Evolutionary conservation across 2,888 invertebrate species (phyloP), one percentile per base, ranked within the genome.

Genomic region (Subacronicta megacephala): DNA sequence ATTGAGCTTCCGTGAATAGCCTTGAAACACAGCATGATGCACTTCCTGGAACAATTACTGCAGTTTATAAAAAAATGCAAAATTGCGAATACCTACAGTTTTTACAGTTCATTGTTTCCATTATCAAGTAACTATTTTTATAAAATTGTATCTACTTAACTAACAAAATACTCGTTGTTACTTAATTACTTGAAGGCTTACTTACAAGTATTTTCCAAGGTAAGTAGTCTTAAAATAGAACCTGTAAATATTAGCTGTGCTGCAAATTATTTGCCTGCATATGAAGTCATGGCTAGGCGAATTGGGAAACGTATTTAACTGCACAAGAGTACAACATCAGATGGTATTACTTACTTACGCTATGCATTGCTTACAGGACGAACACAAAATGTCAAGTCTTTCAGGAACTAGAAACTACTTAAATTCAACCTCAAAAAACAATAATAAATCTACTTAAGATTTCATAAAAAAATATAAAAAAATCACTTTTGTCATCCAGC

Each of bases 141-240:
- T 26, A 10, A 26, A 10, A 26, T 2, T 26, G 10, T 26, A 23
- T 9, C 23, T 23, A 26, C 10, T 26, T 26, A 26, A 26, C 10
- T 26, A 26, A 26, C 26, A 3, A 10, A 26, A 26, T 31, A n/a
- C 31, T n/a, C 5, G n/a, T 31, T n/a, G 31, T 3, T n/a, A 31
- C 5, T 3, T 31, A 31, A 29, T 29, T 29, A 29, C 29, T 29
- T 31, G 6, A 31, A n/a, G 58, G 61, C 50, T 66, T 61, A 26
- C 50, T 66, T 61, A 26, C 26, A 10, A 26, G 26, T 26, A 50
- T 47, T 66, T 65, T 47, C 55, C 65, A 65, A 65, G 65, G 66
- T 51, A 65, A 67, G 66, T 51, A 61, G 40, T 66, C 54, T 55
- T 51, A 55, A 64, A 65, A 61, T 66, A 66, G 50, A 51, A 49